These are phyloP conservation scores for Drosophila gunungcola DNA, from an alignment of 1,140 invertebrate genomes.

Conservation along the genomic window DNA sequence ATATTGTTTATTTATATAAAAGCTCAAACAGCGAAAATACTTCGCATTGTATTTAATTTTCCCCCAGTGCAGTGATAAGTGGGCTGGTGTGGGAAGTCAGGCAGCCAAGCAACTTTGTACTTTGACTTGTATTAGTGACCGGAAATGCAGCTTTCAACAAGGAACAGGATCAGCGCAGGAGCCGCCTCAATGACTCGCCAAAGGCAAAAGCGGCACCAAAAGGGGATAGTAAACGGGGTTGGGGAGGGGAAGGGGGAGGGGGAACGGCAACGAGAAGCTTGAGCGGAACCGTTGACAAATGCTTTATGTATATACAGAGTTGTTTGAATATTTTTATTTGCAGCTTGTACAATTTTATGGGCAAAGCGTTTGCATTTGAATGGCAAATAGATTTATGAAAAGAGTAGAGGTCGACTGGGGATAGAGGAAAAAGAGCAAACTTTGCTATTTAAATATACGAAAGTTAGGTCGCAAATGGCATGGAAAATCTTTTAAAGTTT, in stretches of 20 bases:
- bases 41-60: no score
- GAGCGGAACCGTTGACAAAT: conserved; percentile 65
- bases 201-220: conserved; percentile 37
- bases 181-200: conserved; percentile 71
- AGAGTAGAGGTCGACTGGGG: conserved; percentile 20
- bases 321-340: conserved; percentile 73
- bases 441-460: conserved; percentile 55
- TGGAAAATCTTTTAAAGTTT: conserved; percentile 20
- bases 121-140: conserved; percentile 83
- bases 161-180: conserved; percentile 56
- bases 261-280: conserved; percentile 4
- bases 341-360: conserved; percentile 60
- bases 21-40: no score
- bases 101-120: conserved; percentile 71
- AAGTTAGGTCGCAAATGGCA: conserved; percentile 12
- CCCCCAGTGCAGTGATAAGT: conserved; percentile 9
- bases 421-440: conserved; percentile 45
- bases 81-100: conserved; percentile 41
- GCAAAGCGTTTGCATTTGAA: conserved; percentile 71
- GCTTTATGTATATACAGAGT: conserved; percentile 57
- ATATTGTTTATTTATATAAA: no score
- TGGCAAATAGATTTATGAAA: conserved; percentile 66
- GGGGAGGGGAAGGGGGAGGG: not conserved
- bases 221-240: not conserved
- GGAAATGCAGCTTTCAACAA: conserved; percentile 74